Base-by-base conservation (phyloP, 2,888 invertebrate species). In the Mimachlamys varia region DNA sequence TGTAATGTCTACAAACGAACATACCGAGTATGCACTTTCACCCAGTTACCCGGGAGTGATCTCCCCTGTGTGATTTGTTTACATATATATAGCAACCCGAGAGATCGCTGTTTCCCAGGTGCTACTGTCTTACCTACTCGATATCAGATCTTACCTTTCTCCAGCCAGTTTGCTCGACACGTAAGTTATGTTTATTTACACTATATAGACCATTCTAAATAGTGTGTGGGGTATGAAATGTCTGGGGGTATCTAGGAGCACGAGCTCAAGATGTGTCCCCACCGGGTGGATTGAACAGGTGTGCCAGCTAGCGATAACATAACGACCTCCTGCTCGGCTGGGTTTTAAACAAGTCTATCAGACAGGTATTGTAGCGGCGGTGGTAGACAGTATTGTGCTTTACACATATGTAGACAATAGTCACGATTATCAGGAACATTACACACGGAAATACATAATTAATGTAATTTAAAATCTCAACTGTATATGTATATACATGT, bases 31-130 rank as follows among this genome's bases (percentile, higher is more conserved):
- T n/a, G n/a, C 7, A 19, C 19, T 55, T 90, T 88, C 76, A 76
- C 19, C 33, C 87, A 58, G 90, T 90, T 89, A 90, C 90, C 90
- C 87, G 88, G 90, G 92, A 92, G 92, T 92, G 89, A 90, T 62
- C 89, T 90, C 89, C 92, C 92, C 90, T 90, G 19, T 62, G 19
- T 62, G 19, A 89, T 76, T 92, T 92, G 92, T 92, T 92, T 92
- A 92, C 90, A 90, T 89, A 90, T 92, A 90, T 89, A 90, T 92
- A 90, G 92, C 87, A 89, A 89, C 87, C 88, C 33, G 44, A 76
- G 76, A 19, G 76, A 76, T 76, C 76, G 27, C 15, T 49, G 55
- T 88, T 53, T 53, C 88, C 50, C 50, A 50, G 50, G 55, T 76
- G 76, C 33, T 76, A 76, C 76, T 76, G 76, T 76, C 76, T 5